Evolutionary conservation across 2,797 vertebrate genomes (phyloP).

Genomic region (Alectoris magna): DNA sequence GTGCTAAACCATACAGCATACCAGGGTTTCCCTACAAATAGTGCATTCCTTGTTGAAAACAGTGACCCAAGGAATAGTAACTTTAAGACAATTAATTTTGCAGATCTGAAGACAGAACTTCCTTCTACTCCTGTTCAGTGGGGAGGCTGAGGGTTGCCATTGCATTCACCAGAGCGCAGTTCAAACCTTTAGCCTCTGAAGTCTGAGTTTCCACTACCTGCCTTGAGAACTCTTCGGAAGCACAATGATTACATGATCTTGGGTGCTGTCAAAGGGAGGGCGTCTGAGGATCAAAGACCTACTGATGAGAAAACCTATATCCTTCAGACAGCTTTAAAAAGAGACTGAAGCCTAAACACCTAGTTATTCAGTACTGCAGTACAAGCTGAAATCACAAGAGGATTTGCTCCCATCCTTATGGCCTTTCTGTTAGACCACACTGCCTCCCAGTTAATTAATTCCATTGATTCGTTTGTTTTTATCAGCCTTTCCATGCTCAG

Average conservation of each 20-base stretch:
- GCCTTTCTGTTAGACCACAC: conserved; percentile 28
- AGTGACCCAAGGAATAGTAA: neutral
- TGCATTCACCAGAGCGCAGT: neutral
- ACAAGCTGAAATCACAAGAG: conserved; percentile 24
- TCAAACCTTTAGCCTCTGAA: neutral
- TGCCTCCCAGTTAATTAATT: conserved; percentile 59
- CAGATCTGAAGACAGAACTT: neutral
- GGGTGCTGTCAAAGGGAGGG: conserved; percentile 3
- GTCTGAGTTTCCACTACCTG: conserved; percentile 21
- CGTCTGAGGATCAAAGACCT: conserved; percentile 13
- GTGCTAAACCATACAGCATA: neutral
- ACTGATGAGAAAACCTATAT: conserved; percentile 58
- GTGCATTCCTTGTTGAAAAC: neutral
- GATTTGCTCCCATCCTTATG: neutral
- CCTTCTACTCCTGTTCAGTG: neutral
- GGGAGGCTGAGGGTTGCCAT: neutral
- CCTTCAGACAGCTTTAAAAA: conserved; percentile 48
- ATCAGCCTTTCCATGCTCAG: conserved; percentile 45
- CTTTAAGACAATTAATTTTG: neutral
- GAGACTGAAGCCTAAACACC: conserved; percentile 37
- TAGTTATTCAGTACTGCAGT: neutral
- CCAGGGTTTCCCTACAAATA: neutral
- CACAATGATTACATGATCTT: conserved; percentile 25
- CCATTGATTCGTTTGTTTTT: conserved; percentile 67
- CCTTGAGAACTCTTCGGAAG: neutral